Evolutionary conservation across 2,888 invertebrate species (phyloP).

Genomic region (Agelastica alni): DNA sequence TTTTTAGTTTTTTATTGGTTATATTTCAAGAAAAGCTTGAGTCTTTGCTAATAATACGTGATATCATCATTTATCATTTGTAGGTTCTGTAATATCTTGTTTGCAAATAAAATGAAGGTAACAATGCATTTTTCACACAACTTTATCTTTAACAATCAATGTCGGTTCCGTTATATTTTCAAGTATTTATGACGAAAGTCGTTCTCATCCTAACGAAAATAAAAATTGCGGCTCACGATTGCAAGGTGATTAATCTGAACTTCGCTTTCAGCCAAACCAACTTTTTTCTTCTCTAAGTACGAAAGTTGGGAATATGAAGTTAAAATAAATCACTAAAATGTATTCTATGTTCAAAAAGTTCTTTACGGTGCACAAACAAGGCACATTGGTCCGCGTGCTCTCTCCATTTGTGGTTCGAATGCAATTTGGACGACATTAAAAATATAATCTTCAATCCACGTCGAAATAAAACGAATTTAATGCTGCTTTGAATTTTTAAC

Average conservation of each 20-base stretch:
- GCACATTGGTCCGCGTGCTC: neutral
- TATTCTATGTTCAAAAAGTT: slow-evolving; percentile 17
- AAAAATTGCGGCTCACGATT: slow-evolving; percentile 13
- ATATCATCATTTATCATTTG: too few species aligned
- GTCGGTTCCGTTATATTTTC: too few species aligned
- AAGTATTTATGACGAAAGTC: too few species aligned
- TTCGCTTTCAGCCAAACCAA: slow-evolving; percentile 18
- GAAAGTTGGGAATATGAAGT: slow-evolving; percentile 16
- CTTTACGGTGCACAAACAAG: slow-evolving; percentile 9
- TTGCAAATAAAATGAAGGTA: too few species aligned
- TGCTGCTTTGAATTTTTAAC: slow-evolving; percentile 2
- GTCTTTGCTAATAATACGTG: too few species aligned
- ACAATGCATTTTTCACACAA: too few species aligned
- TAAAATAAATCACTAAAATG: slow-evolving; percentile 20
- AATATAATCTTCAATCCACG: neutral
- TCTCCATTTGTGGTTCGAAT: neutral
- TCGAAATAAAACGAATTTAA: slow-evolving; percentile 1
- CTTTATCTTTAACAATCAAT: too few species aligned
- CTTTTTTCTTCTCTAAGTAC: slow-evolving; percentile 9
- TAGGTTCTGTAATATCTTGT: too few species aligned
- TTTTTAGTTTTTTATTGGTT: too few species aligned
- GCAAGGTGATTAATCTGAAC: slow-evolving; percentile 13
- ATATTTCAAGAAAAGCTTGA: too few species aligned
- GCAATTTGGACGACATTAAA: neutral
- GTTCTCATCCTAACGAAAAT: slow-evolving; percentile 2